These are phyloP conservation scores for Peromyscus attwateri DNA, from an alignment of 2,797 vertebrate species.

Conservation along the genomic window DNA sequence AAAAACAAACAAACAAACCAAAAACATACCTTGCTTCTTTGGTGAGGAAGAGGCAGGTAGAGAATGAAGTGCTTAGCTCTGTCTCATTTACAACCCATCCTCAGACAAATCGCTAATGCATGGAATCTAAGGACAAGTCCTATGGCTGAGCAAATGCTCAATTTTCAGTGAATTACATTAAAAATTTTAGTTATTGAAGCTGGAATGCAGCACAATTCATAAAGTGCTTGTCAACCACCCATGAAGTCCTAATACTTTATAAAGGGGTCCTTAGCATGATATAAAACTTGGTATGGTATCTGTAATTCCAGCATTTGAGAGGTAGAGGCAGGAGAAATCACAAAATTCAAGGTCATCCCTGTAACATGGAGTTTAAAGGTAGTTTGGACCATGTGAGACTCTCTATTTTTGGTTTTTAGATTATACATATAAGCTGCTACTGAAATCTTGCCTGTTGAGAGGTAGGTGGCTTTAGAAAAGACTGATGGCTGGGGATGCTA, in stretches of 20 bases:
- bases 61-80: constrained; percentile 25
- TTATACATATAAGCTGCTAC: not conserved
- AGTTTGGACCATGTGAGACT: not conserved
- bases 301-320: not conserved
- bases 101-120: not conserved
- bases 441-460: constrained; percentile 1
- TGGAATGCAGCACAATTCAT: not conserved
- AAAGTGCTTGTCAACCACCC: not conserved
- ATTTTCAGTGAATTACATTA: constrained; percentile 48
- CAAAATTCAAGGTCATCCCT: not conserved
- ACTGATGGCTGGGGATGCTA: not conserved
- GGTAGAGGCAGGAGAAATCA: not conserved
- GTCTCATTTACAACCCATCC: not conserved
- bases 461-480: not conserved
- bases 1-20: not conserved
- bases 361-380: not conserved
- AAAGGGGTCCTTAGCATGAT: not conserved
- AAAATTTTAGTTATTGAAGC: constrained; percentile 15
- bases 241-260: not conserved
- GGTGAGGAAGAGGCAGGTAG: not conserved
- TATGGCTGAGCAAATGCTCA: constrained; percentile 32
- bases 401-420: too few relatives aligned
- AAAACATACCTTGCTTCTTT: not conserved
- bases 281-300: not conserved
- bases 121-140: not conserved